Evolutionary conservation across 2,888 invertebrate genomes (phyloP).

Genomic region (Drosophila antonietae): DNA sequence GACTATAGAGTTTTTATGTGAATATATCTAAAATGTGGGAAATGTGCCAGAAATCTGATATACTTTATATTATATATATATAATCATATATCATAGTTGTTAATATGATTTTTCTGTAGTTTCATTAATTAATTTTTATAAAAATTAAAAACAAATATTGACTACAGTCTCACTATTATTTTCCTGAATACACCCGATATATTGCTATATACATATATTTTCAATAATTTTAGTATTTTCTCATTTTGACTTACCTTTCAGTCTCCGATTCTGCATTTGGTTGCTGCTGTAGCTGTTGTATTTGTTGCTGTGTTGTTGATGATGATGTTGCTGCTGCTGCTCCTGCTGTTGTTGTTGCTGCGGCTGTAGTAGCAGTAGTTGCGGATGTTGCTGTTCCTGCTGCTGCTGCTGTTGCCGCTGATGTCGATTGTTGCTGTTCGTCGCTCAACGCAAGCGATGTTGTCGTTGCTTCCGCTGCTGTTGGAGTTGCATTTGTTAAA

Average conservation of each 20-base stretch:
- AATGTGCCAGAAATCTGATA: not conserved
- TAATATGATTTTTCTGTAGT: not conserved
- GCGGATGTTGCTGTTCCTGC: constrained; percentile 33
- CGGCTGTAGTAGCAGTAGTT: constrained; percentile 24
- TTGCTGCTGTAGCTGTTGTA: constrained; percentile 73
- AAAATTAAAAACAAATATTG: too few relatives aligned
- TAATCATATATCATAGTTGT: too few relatives aligned
- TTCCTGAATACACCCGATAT: too few relatives aligned
- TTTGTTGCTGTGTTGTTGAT: constrained; percentile 64
- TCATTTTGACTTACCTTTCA: constrained; percentile 83
- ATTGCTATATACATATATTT: not conserved
- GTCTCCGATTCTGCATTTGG: constrained; percentile 84
- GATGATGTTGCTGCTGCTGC: constrained; percentile 46
- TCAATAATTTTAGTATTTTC: not conserved
- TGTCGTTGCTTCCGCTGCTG: constrained; percentile 60
- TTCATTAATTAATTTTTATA: not conserved
- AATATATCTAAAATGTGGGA: not conserved
- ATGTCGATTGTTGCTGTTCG: constrained; percentile 57
- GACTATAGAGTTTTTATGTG: not conserved
- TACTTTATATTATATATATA: not conserved
- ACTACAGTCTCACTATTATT: too few relatives aligned
- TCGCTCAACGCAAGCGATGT: constrained; percentile 55
- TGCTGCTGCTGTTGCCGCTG: constrained; percentile 37
- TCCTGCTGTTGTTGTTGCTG: constrained; percentile 19
- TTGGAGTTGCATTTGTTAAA: constrained; percentile 63